Base-by-base conservation (phyloP, 2,888 invertebrate species). In the Tuberolachnus salignus region DNA sequence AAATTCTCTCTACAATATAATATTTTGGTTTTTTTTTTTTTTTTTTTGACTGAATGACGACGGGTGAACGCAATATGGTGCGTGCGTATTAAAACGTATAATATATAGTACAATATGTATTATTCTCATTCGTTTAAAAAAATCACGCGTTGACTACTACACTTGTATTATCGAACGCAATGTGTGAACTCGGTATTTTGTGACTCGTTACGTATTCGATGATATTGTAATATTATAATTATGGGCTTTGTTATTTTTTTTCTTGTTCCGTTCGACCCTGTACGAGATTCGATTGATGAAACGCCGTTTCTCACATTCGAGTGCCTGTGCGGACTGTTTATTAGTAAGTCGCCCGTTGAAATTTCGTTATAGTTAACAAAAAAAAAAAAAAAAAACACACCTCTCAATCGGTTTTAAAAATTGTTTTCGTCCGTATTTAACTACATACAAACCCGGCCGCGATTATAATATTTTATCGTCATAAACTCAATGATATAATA, bases 181-280 rank as follows among this genome's bases (percentile, higher is more conserved):
- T 63, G 21, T 64, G 51, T 73, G 63, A 63, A 73, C 51, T 44
- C 8, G 11, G 23, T 19, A 42, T 53, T 42, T 61, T 64, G 53
- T 53, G 51, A 73, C 63, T 73, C 51, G 53, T 73, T 53, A n/a
- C 42, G 63, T 73, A 63, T 64, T 73, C 42, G 51, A 64, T 44
- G 23, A 34, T 34, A 34, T 34, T 34, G 6, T 34, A 34, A 34
- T 34, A 34, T 34, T 34, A 34, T 34, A 34, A 34, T 34, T 46
- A 23, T 46, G 26, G 3, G 23, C 23, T n/a, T 73, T 73, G 49
- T 73, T 63, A 11, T 46, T 26, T 34, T 34, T 34, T 53, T 16
- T n/a, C n/a, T 42, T 49, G 46, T 34, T 73, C 16, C 11, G 21
- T 42, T 59, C 46, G n/a, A 46, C 59, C 71, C 71, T 59, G 26